A percentile compares a stretch with the other conserved stretches of the same genome.
phyloP scores from a whole-genome alignment of 2,113 vertebrate species.

The Pardalotus punctatus region DNA sequence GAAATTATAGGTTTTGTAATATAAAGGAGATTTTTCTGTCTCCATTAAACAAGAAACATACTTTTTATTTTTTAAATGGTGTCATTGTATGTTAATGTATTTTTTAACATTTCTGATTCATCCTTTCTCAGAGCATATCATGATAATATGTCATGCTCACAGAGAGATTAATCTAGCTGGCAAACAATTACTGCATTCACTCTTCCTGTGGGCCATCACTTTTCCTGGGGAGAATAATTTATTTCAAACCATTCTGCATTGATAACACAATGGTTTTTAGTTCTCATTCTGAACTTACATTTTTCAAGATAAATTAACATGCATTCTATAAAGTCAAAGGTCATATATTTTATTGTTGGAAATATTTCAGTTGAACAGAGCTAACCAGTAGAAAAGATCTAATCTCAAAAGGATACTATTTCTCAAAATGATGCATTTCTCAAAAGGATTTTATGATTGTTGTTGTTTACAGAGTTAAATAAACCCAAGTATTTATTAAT shows the following conservation, averaged over 20 bases:
- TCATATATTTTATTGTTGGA: background rate
- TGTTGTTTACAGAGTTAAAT: background rate
- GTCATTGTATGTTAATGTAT: background rate
- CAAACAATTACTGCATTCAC: background rate
- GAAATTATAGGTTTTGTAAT: background rate
- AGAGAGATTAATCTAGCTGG: slow-evolving; percentile 22
- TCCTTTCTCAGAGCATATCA: background rate
- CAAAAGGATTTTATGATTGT: background rate
- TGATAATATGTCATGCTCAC: background rate
- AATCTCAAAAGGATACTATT: background rate
- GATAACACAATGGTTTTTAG: background rate
- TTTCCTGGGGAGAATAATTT: background rate
- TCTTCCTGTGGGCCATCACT: slow-evolving; percentile 9
- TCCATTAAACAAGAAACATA: background rate
- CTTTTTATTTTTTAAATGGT: background rate
- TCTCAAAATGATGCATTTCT: background rate
- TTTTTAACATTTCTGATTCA: slow-evolving; percentile 38
- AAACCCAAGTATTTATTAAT: background rate
- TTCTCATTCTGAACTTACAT: background rate
- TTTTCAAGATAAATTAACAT: background rate
- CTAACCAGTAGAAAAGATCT: background rate
- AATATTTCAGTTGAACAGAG: background rate
- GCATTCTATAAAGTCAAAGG: background rate
- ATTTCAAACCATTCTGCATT: slow-evolving; percentile 11
- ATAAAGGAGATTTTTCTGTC: background rate